A percentile compares a stretch with the other conserved stretches of the same genome.
phyloP scores from a whole-genome alignment of 2,888 invertebrate species.

The Schrankia costaestrigalis region DNA sequence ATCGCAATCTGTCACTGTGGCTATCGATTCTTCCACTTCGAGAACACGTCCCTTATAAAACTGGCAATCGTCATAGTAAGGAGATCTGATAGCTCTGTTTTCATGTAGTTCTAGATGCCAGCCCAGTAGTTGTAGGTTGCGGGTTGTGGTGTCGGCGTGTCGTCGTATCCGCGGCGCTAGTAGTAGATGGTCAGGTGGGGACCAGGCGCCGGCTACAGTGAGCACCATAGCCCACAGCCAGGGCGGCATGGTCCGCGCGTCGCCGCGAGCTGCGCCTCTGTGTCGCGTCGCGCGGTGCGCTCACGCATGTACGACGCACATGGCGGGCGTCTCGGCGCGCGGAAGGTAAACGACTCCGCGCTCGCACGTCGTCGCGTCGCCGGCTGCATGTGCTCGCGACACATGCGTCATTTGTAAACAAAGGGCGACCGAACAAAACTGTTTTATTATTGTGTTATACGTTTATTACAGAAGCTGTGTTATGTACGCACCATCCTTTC shows the following conservation, averaged over 20 bases:
- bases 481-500: no score
- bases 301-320: slow-evolving; percentile 74
- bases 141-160: slow-evolving; percentile 38
- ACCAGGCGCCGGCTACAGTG: slow-evolving; percentile 48
- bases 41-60: slow-evolving; percentile 67
- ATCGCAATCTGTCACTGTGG: slow-evolving; percentile 76
- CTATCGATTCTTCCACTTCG: slow-evolving; percentile 63
- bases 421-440: slow-evolving; percentile 70
- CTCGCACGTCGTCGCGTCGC: no score
- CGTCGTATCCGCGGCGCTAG: slow-evolving; percentile 41
- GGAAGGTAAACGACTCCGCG: slow-evolving; percentile 78
- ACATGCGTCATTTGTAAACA: slow-evolving; percentile 79
- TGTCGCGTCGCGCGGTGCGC: slow-evolving; percentile 47
- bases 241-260: slow-evolving; percentile 73
- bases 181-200: slow-evolving; percentile 40
- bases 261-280: slow-evolving; percentile 64
- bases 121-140: slow-evolving; percentile 60
- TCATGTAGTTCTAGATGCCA: slow-evolving; percentile 68
- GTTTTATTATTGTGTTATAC: slow-evolving; percentile 56
- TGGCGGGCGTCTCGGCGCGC: slow-evolving; percentile 70
- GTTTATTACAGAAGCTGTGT: slow-evolving; percentile 22
- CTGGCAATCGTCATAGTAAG: slow-evolving; percentile 65
- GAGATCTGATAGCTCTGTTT: slow-evolving; percentile 67
- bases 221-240: slow-evolving; percentile 66
- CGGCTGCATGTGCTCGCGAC: slow-evolving; percentile 69